These are phyloP conservation scores for Hybos culiciformis DNA, from an alignment of 2,888 invertebrate species.

Conservation along the genomic window DNA sequence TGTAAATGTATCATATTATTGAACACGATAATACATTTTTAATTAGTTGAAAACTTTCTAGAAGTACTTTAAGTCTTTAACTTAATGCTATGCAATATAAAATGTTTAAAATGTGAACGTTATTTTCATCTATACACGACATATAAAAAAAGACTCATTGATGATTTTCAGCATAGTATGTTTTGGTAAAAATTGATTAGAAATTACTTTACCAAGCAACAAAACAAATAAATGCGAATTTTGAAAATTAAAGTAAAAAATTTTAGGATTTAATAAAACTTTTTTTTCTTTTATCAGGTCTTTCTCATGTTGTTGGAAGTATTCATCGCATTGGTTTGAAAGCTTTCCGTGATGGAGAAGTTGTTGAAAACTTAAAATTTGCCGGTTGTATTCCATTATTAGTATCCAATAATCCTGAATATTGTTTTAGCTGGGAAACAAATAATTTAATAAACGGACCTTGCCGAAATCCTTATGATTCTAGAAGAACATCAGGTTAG, in stretches of 20 bases:
- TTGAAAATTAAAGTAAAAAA: not conserved
- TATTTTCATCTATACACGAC: too few relatives aligned
- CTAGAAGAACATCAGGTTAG: constrained; percentile 60
- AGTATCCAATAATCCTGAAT: constrained; percentile 75
- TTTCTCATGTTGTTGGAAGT: constrained; percentile 57
- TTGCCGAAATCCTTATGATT: constrained; percentile 72
- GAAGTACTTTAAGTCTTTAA: too few relatives aligned
- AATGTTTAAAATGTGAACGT: too few relatives aligned
- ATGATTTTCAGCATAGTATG: not conserved
- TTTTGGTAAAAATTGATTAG: not conserved
- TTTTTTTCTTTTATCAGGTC: constrained; percentile 35
- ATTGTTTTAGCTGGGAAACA: constrained; percentile 80
- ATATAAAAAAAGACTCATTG: too few relatives aligned
- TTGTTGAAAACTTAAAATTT: constrained; percentile 44
- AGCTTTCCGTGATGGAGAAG: constrained; percentile 53
- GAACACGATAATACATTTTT: too few relatives aligned
- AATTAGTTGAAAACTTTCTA: too few relatives aligned
- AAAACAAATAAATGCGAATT: too few relatives aligned
- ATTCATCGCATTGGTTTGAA: constrained; percentile 35
- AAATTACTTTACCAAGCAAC: too few relatives aligned
- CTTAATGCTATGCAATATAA: too few relatives aligned
- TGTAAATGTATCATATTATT: too few relatives aligned
- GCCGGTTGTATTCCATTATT: constrained; percentile 73
- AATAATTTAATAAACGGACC: constrained; percentile 63
- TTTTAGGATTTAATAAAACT: not conserved